A percentile compares a stretch with the other conserved stretches of the same genome.
phyloP scores from a whole-genome alignment of 2,888 invertebrate genomes.

The Ormia ochracea region DNA sequence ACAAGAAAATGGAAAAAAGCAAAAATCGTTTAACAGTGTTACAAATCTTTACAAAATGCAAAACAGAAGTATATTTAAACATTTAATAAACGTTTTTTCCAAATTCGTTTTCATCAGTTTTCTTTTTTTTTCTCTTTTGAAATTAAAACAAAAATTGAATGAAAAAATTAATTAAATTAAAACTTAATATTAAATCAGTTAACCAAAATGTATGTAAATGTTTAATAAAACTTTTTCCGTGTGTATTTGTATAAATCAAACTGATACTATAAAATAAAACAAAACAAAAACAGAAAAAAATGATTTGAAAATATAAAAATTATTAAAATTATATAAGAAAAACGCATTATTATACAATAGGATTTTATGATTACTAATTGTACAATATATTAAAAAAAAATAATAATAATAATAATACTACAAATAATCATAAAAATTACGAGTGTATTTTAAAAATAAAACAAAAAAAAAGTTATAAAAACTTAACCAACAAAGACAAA shows the following conservation, averaged over 20 bases:
- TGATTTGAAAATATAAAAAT: slow-evolving; percentile 10
- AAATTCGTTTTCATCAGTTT: neutral
- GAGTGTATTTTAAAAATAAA: slow-evolving; percentile 68
- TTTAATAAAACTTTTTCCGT: slow-evolving; percentile 48
- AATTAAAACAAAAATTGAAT: neutral
- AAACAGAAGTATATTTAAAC: slow-evolving; percentile 1
- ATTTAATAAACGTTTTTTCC: neutral
- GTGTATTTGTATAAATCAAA: slow-evolving; percentile 51
- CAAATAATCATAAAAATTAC: slow-evolving; percentile 50
- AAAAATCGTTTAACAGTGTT: slow-evolving; percentile 48
- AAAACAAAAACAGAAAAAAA: no score
- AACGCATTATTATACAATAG: slow-evolving; percentile 18
- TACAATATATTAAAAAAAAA: slow-evolving; percentile 18
- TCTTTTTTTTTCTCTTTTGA: neutral
- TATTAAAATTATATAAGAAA: slow-evolving; percentile 13
- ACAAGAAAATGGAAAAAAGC: slow-evolving; percentile 59
- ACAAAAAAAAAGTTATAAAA: no score
- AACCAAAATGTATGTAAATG: slow-evolving; percentile 53
- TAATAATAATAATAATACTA: slow-evolving; percentile 26
- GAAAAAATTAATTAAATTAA: neutral
- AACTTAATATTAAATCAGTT: slow-evolving; percentile 7
- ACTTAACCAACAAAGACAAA: slow-evolving; percentile 59
- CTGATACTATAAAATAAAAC: slow-evolving; percentile 25
- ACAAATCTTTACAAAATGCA: neutral
- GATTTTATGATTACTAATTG: slow-evolving; percentile 40